A percentile compares a stretch with the other conserved stretches of the same genome.
Conservation (phyloP, 2,888 invertebrate genomes). For the Tipula lateralis region DNA sequence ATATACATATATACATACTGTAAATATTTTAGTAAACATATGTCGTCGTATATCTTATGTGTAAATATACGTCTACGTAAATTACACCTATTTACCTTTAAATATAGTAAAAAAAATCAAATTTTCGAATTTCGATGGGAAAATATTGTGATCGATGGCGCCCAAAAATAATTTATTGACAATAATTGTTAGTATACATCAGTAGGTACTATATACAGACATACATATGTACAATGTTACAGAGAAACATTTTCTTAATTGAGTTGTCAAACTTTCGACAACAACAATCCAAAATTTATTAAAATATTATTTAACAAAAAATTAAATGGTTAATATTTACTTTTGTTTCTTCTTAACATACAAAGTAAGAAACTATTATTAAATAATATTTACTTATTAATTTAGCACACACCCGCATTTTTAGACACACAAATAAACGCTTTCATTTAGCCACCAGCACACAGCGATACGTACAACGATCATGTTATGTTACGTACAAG, state of each 20-base stretch:
- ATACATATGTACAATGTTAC: neutral
- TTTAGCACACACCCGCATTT: slow-evolving; percentile 24
- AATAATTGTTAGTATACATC: slow-evolving; percentile 19
- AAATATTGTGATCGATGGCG: neutral
- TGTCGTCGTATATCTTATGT: neutral
- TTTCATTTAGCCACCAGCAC: neutral
- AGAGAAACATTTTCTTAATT: neutral
- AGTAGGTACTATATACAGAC: neutral
- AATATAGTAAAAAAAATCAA: neutral
- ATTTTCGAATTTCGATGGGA: neutral
- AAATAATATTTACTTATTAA: slow-evolving; percentile 19
- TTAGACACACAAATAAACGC: neutral
- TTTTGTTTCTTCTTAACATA: neutral
- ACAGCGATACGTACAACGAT: neutral
- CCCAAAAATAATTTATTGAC: slow-evolving; percentile 15
- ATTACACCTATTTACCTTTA: slow-evolving; percentile 24
- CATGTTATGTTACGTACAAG: neutral
- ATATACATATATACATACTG: neutral
- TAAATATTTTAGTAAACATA: neutral
- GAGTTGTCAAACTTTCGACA: slow-evolving; percentile 19
- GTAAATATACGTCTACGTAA: neutral
- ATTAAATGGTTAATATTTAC: slow-evolving; percentile 24
- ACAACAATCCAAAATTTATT: neutral
- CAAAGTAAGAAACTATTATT: neutral
- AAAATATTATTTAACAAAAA: slow-evolving; percentile 19